Base-by-base conservation (phyloP, 2,113 vertebrate genomes). In the Leptodactylus fuscus region DNA sequence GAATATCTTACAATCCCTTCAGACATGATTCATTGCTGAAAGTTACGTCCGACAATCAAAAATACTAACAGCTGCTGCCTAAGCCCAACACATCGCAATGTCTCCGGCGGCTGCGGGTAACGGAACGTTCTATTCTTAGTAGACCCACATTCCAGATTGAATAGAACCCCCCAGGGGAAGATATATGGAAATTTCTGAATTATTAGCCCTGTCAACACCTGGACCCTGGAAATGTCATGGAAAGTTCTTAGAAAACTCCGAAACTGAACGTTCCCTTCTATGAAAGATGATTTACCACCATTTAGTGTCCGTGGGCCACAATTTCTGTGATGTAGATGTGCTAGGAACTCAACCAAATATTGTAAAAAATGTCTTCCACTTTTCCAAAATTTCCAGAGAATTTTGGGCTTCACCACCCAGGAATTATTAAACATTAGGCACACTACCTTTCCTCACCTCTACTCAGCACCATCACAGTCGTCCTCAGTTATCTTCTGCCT, bases 121-220 rank as follows among this genome's bases (percentile, higher is more conserved):
- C n/a, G 27, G 41, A 49, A 29, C 46, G 12, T 29, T 48, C 75
- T 78, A 78, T 78, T 78, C 75, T 78, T 78, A 78, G 75, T n/a
- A 36, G 18, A 18, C 11, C 32, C n/a, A 32, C 74, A 78, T 78
- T 78, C 75, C 49, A 46, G 10, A 74, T n/a, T 13, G 27, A 46
- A 44, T 74, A n/a, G 0, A n/a, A 78, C 5, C 0, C 51, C 6
- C 27, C 10, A 38, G 32, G 38, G 75, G 32, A 58, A 36, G 75
- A 55, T 55, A 2, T 55, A 36, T 78, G 1, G 9, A 78, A 36
- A 78, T n/a, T 12, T 18, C 3, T 55, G 49, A 34, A 55, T 55
- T n/a, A 55, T 55, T 78, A 24, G 18, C 1, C 16, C 51, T 58
- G 75, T 78, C 75, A 58, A 49, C 75, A 78, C 75, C 75, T 55